Evolutionary conservation across 2,888 invertebrate genomes (phyloP).

Genomic region (Plebejus anna): DNA sequence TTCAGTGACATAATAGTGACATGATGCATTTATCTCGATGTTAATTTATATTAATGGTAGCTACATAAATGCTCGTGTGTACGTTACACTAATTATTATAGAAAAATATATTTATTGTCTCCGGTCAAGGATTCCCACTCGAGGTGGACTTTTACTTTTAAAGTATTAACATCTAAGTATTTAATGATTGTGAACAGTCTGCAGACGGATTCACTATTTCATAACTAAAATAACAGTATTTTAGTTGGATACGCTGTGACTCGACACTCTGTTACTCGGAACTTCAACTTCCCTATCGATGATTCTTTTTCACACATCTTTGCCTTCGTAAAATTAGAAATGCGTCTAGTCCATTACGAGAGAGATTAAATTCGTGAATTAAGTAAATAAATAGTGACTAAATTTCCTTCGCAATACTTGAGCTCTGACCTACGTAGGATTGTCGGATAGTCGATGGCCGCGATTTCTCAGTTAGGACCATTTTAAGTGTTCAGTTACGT

Average conservation of each 20-base stretch:
- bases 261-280: conserved; percentile 58
- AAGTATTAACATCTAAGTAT: conserved; percentile 28
- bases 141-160: conserved; percentile 60
- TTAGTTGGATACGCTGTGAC: conserved; percentile 63
- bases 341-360: conserved; percentile 78
- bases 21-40: conserved; percentile 79
- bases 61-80: conserved; percentile 75
- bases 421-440: conserved; percentile 47
- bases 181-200: conserved; percentile 24
- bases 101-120: conserved; percentile 72
- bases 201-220: conserved; percentile 33
- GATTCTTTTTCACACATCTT: conserved; percentile 74
- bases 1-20: conserved; percentile 76
- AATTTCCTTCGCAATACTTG: conserved; percentile 52
- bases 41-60: conserved; percentile 77
- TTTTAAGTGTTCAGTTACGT: conserved; percentile 74
- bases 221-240: conserved; percentile 56
- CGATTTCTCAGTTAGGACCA: conserved; percentile 61
- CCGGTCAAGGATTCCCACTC: conserved; percentile 47
- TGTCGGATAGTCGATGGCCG: conserved; percentile 50
- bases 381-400: conserved; percentile 60
- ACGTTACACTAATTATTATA: conserved; percentile 67
- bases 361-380: conserved; percentile 74
- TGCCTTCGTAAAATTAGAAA: conserved; percentile 75
- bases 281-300: conserved; percentile 45